Evolutionary conservation across 2,888 invertebrate genomes (phyloP).

Genomic region (Caenorhabditis sp.): DNA sequence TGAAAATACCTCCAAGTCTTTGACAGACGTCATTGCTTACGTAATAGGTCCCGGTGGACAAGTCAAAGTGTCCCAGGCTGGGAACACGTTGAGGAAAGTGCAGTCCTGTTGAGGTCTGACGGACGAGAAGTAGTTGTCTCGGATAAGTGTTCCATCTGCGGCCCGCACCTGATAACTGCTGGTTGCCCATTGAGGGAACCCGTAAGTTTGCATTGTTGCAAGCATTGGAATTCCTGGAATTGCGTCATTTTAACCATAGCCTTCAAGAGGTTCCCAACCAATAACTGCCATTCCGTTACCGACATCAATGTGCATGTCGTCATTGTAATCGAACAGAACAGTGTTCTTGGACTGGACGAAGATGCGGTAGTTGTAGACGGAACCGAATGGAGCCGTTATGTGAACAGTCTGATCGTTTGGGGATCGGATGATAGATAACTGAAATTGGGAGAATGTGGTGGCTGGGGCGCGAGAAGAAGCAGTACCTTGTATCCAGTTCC

Average conservation of each 20-base stretch:
- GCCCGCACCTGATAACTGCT: conserved; percentile 37
- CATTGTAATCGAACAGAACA: conserved; percentile 44
- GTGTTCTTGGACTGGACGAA: conserved; percentile 42
- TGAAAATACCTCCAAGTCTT: conserved; percentile 14
- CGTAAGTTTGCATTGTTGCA: conserved; percentile 49
- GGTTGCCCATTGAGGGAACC: conserved; percentile 28
- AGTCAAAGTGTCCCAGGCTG: conserved; percentile 34
- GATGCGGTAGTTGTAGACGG: conserved; percentile 44
- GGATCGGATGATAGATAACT: conserved; percentile 8
- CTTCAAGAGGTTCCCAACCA: conserved; percentile 18
- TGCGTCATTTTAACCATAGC: no score
- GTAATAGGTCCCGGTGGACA: conserved; percentile 61
- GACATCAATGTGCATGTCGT: conserved; percentile 56
- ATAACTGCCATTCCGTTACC: conserved; percentile 55
- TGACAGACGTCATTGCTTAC: background rate
- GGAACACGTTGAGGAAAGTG: conserved; percentile 44
- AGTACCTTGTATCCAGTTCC: conserved; percentile 24
- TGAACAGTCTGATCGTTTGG: background rate
- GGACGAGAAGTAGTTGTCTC: conserved; percentile 26
- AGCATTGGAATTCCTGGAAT: conserved; percentile 43
- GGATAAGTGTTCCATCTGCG: conserved; percentile 12
- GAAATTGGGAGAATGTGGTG: conserved; percentile 10
- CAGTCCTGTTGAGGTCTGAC: conserved; percentile 47
- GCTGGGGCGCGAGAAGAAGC: no score
- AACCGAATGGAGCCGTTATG: background rate